A percentile compares a stretch with the other conserved stretches of the same genome.
These are phyloP conservation scores for Pogonus chalceus DNA, from an alignment of 1,140 invertebrate genomes.

Conservation along the genomic window DNA sequence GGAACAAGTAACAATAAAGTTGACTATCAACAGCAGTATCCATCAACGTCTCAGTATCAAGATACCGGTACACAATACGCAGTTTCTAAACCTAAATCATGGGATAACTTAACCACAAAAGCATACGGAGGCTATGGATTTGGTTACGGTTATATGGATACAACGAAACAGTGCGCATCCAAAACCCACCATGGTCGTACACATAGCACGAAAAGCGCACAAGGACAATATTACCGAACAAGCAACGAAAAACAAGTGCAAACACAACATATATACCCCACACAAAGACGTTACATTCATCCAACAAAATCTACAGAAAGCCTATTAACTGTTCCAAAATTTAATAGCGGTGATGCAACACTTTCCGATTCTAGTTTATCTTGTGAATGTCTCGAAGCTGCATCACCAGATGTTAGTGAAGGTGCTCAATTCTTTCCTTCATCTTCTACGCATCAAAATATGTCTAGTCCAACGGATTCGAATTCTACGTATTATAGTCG, in stretches of 20 bases:
- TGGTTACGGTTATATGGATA: constrained; percentile 71
- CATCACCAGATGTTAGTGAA: constrained; percentile 27
- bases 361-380: constrained; percentile 52
- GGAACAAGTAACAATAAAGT: constrained; percentile 25
- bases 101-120: constrained; percentile 73
- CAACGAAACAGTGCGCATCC: constrained; percentile 37
- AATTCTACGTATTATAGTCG: constrained; percentile 41
- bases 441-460: constrained; percentile 32
- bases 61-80: constrained; percentile 47
- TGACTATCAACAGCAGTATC: constrained; percentile 36
- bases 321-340: constrained; percentile 52
- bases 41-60: constrained; percentile 26
- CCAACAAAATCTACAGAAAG: constrained; percentile 71
- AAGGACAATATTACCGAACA: constrained; percentile 17
- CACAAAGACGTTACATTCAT: constrained; percentile 41
- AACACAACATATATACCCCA: constrained; percentile 38
- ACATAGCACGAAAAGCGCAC: constrained; percentile 36
- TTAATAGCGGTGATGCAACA: constrained; percentile 39
- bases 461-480: constrained; percentile 35
- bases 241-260: constrained; percentile 17
- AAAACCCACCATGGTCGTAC: constrained; percentile 41
- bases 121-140: constrained; percentile 73
- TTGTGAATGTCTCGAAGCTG: constrained; percentile 53
- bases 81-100: constrained; percentile 69
- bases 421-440: constrained; percentile 38